These are phyloP conservation scores for Labrus mixtus DNA, from an alignment of 2,113 vertebrate species.

Conservation along the genomic window DNA sequence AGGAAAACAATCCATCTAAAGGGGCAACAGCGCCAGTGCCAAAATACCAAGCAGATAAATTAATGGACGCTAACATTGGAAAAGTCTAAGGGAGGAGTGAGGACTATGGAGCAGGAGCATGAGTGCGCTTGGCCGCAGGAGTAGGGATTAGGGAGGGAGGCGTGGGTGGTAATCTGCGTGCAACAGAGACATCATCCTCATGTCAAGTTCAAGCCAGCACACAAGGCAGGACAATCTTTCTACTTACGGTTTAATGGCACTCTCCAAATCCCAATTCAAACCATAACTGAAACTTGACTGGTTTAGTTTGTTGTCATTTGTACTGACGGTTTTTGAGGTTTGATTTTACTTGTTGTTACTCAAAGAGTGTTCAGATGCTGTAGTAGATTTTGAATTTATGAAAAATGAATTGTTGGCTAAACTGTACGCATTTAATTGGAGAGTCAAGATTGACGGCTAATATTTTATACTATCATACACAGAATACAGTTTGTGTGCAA, in stretches of 20 bases:
- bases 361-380: not conserved
- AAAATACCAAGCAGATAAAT: conserved; percentile 49
- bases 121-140: conserved; percentile 59
- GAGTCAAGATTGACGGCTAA: too few relatives aligned
- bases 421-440: not conserved
- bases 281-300: conserved; percentile 41
- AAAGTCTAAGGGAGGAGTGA: conserved; percentile 64
- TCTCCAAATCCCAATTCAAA: conserved; percentile 32
- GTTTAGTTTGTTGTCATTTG: not conserved
- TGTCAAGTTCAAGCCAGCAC: conserved; percentile 74
- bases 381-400: conserved; percentile 6
- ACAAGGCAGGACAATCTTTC: conserved; percentile 62
- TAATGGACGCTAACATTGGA: conserved; percentile 61
- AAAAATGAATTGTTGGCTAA: not conserved
- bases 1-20: conserved; percentile 70
- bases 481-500: too few relatives aligned
- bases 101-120: conserved; percentile 39
- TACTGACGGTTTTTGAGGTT: not conserved
- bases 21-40: conserved; percentile 18
- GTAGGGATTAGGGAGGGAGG: conserved; percentile 73
- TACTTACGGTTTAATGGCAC: conserved; percentile 46
- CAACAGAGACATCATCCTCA: conserved; percentile 78
- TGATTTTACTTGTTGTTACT: conserved; percentile 9
- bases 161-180: conserved; percentile 83
- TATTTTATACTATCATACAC: too few relatives aligned